Evolutionary conservation across 2,888 invertebrate species (phyloP).

Genomic region (Chesias legatella): DNA sequence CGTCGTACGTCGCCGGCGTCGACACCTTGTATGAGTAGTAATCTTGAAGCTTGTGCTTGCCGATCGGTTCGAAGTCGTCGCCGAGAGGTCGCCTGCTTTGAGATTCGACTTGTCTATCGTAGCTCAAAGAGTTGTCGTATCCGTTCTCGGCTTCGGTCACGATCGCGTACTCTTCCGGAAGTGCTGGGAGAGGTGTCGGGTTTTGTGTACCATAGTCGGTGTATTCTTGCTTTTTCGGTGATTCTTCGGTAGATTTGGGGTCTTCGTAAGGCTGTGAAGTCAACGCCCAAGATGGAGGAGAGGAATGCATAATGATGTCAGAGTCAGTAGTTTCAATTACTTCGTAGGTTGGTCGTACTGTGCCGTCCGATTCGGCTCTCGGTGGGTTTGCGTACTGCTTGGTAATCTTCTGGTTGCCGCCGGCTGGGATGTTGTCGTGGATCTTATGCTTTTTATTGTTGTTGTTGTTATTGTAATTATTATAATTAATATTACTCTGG

Average conservation of each 20-base stretch:
- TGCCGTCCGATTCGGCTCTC: conserved; percentile 39
- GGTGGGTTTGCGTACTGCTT: conserved; percentile 55
- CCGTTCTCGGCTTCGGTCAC: conserved; percentile 67
- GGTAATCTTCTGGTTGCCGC: conserved; percentile 55
- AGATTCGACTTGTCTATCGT: conserved; percentile 64
- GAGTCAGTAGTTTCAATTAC: conserved; percentile 66
- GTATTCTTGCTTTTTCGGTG: conserved; percentile 47
- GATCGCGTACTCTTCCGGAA: conserved; percentile 64
- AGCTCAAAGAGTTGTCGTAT: conserved; percentile 65
- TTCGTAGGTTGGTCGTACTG: conserved; percentile 61
- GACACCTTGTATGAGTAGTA: conserved; percentile 69
- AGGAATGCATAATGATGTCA: conserved; percentile 54
- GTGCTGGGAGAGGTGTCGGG: conserved; percentile 49
- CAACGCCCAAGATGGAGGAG: conserved; percentile 57
- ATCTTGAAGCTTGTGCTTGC: conserved; percentile 67
- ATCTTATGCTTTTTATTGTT: conserved; percentile 59
- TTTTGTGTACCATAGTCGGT: conserved; percentile 47
- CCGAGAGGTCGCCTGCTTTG: conserved; percentile 71
- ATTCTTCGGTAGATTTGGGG: conserved; percentile 49
- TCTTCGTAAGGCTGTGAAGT: conserved; percentile 52
- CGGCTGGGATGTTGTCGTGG: conserved; percentile 59
- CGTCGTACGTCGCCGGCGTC: conserved; percentile 57
- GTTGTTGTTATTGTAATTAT: conserved; percentile 43
- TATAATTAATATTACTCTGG: conserved; percentile 36
- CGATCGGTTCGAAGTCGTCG: conserved; percentile 71